A percentile compares a stretch with the other conserved stretches of the same genome.
phyloP scores from a whole-genome alignment of 1,140 invertebrate genomes.

The Spodoptera litura region DNA sequence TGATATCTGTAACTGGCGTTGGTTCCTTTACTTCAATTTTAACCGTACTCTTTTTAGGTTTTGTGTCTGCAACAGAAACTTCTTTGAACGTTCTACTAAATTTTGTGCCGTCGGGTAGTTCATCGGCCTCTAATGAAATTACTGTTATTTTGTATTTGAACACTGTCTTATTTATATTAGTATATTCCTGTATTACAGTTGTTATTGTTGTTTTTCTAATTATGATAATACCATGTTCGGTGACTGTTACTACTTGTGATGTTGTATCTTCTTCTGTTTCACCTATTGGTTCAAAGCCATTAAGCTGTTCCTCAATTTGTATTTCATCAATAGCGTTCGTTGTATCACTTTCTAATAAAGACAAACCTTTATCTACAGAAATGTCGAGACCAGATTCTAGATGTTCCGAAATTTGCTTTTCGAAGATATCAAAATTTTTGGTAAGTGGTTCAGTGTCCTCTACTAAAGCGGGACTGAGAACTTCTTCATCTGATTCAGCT shows the following conservation, averaged over 20 bases:
- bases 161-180: background rate
- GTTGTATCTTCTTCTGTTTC: conserved; percentile 21
- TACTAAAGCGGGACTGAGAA: conserved; percentile 17
- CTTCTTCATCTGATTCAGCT: conserved; percentile 30
- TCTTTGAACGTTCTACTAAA: conserved; percentile 6
- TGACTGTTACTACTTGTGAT: conserved; percentile 4
- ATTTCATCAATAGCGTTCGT: background rate
- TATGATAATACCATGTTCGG: conserved; percentile 48
- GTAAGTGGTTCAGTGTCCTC: conserved; percentile 9
- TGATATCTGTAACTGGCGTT: conserved; percentile 5
- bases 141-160: conserved; percentile 14
- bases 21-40: background rate
- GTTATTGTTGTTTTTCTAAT: conserved; percentile 55
- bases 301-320: conserved; percentile 14
- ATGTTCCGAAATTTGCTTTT: background rate
- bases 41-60: conserved; percentile 21
- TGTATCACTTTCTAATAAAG: background rate
- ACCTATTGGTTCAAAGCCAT: conserved; percentile 24
- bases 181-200: conserved; percentile 45
- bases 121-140: conserved; percentile 2
- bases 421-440: too few species aligned
- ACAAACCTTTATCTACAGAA: background rate
- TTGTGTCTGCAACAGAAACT: background rate
- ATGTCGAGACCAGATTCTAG: background rate
- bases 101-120: conserved; percentile 14